These are phyloP conservation scores for Triplophysa bombifrons DNA, from an alignment of 2,797 vertebrate species.

Conservation along the genomic window DNA sequence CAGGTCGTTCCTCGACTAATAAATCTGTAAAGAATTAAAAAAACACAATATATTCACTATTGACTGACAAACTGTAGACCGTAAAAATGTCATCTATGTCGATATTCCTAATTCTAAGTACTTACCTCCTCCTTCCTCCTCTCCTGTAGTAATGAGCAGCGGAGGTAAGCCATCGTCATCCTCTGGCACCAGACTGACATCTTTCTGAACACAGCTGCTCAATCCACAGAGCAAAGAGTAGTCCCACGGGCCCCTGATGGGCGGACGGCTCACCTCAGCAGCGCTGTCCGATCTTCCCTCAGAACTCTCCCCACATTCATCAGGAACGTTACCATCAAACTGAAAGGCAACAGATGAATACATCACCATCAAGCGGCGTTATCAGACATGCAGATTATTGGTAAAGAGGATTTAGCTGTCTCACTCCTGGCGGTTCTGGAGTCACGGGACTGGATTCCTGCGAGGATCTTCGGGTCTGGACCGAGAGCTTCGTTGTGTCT, in stretches of 20 bases:
- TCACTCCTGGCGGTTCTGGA: constrained; percentile 63
- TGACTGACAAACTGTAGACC: not conserved
- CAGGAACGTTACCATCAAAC: constrained; percentile 53
- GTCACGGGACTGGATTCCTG: constrained; percentile 75
- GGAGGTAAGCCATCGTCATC: constrained; percentile 85
- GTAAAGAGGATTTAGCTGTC: constrained; percentile 7
- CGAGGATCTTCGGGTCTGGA: constrained; percentile 75
- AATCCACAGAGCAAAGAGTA: constrained; percentile 81
- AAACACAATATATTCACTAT: constrained; percentile 11
- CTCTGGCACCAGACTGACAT: constrained; percentile 83
- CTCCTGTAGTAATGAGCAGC: constrained; percentile 80
- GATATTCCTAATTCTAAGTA: not conserved
- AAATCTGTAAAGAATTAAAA: constrained; percentile 70
- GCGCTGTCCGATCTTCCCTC: not conserved
- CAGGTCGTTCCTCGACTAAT: constrained; percentile 84
- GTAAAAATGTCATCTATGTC: not conserved
- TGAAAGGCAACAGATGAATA: constrained; percentile 52
- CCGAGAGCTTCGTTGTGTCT: constrained; percentile 85
- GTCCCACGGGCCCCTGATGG: constrained; percentile 74
- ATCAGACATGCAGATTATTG: not conserved
- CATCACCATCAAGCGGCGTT: not conserved
- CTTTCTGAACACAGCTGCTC: constrained; percentile 72
- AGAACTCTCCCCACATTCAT: constrained; percentile 26
- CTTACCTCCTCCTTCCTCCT: constrained; percentile 80
- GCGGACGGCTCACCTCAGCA: constrained; percentile 56